These are phyloP conservation scores for Lycaon pictus DNA, from an alignment of 2,113 vertebrate genomes.

Conservation along the genomic window DNA sequence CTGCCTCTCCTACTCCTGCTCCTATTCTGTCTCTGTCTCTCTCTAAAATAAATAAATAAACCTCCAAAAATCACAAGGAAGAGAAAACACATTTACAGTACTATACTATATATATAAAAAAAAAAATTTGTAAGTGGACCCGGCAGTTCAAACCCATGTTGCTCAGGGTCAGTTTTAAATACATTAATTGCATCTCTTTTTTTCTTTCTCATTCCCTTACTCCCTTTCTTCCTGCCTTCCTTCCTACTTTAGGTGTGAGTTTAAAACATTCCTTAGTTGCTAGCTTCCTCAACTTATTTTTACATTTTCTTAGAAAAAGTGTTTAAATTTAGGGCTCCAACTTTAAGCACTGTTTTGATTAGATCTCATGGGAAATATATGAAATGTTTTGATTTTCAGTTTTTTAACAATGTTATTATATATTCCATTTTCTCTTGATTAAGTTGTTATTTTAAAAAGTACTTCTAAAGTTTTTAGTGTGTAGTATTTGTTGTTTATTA, in stretches of 20 bases:
- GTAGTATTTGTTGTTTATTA: background rate
- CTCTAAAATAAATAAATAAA: background rate
- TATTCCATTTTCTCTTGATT: conserved; percentile 35
- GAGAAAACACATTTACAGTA: background rate
- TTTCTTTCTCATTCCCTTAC: rapidly evolving
- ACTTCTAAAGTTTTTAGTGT: background rate
- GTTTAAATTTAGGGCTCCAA: conserved; percentile 34
- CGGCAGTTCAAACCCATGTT: background rate
- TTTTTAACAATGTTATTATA: background rate
- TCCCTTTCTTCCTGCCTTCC: rapidly evolving
- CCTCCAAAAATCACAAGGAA: background rate
- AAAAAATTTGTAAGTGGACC: background rate
- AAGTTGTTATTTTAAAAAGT: conserved; percentile 17
- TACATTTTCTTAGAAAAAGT: background rate
- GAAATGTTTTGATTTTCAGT: conserved; percentile 38
- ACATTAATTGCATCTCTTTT: background rate
- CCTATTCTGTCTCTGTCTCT: background rate
- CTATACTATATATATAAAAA: background rate
- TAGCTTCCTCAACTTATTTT: background rate
- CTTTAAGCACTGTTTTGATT: conserved; percentile 38
- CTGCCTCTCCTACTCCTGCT: background rate
- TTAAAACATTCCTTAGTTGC: background rate
- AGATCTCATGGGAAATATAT: background rate
- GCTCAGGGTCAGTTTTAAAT: background rate
- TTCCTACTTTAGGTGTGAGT: background rate